Conservation (phyloP, 2,888 invertebrate species). For the Ochlodes sylvanus region DNA sequence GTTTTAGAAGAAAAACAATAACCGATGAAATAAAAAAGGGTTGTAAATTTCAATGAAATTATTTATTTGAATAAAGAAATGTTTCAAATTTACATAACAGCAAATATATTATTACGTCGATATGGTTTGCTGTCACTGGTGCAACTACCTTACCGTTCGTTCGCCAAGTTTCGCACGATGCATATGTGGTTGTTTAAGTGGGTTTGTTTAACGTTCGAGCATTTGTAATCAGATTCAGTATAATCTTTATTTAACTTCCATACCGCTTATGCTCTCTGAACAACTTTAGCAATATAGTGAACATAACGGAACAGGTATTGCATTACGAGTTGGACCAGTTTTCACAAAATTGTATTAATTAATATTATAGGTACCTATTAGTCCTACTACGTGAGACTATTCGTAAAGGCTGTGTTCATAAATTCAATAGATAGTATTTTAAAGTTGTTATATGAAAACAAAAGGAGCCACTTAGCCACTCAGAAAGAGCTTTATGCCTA, state of each 20-base stretch:
- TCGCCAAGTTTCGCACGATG: constrained; percentile 62
- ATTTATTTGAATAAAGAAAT: no score
- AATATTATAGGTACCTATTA: no score
- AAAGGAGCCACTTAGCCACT: no score
- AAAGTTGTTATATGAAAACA: no score
- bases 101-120: no score
- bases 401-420: not conserved
- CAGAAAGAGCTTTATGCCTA: no score
- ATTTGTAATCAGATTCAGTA: constrained; percentile 46
- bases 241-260: constrained; percentile 43
- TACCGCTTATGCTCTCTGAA: constrained; percentile 26
- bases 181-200: constrained; percentile 42
- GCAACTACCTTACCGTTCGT: constrained; percentile 40
- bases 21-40: no score
- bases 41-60: no score
- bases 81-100: no score
- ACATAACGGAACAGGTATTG: constrained; percentile 21
- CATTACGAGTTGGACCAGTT: constrained; percentile 11
- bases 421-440: not conserved
- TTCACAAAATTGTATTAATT: constrained; percentile 25
- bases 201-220: constrained; percentile 52
- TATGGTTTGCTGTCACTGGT: no score
- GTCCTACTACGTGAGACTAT: not conserved
- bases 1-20: no score
- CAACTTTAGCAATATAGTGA: constrained; percentile 10